Conservation (phyloP, 2,888 invertebrate genomes). For the Myathropa florea region DNA sequence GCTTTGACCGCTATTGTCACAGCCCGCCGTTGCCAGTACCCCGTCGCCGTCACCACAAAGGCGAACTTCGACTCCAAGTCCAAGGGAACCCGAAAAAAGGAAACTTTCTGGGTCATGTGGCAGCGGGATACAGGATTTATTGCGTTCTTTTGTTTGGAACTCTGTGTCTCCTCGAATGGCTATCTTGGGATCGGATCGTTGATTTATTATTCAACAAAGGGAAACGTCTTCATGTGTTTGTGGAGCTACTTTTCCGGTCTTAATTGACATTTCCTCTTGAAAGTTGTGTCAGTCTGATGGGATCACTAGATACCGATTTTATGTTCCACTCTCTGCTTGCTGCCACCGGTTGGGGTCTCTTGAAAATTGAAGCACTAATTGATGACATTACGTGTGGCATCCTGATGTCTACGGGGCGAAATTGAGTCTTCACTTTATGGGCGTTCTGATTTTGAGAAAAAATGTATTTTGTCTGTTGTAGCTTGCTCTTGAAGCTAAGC, state of each 20-base stretch:
- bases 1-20: neutral
- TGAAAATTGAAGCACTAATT: neutral
- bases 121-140: conserved; percentile 22
- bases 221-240: neutral
- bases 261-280: neutral
- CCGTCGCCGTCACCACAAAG: neutral
- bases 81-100: neutral
- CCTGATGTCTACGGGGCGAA: neutral
- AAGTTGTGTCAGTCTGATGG: neutral
- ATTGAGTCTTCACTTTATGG: neutral
- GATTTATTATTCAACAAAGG: conserved; percentile 20
- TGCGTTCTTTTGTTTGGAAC: conserved; percentile 2
- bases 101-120: conserved; percentile 34
- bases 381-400: neutral
- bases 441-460: no score
- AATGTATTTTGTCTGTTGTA: no score
- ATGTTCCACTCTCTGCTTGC: neutral
- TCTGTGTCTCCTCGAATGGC: conserved; percentile 16
- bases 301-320: neutral
- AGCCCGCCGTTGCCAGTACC: neutral
- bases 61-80: neutral
- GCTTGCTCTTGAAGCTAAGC: no score
- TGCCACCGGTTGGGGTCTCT: neutral
- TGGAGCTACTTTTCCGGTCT: neutral
- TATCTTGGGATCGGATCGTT: conserved; percentile 1